These are phyloP conservation scores for Tokudaia tokunoshimensis DNA, from an alignment of 2,797 vertebrate genomes.

Conservation along the genomic window DNA sequence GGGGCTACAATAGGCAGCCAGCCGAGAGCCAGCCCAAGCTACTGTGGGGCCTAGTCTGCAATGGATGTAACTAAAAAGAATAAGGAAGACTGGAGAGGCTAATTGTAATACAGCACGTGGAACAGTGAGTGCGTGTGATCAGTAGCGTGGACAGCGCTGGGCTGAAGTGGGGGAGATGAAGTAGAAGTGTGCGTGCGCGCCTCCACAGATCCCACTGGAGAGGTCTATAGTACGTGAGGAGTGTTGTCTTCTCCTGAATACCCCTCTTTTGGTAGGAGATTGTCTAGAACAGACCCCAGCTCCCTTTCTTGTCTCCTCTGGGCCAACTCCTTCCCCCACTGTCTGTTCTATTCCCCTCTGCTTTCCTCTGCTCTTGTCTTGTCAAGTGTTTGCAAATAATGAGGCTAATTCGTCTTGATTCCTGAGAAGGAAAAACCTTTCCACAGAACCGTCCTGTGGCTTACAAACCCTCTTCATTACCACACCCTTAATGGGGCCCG, in stretches of 20 bases:
- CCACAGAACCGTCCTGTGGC: conserved; percentile 64
- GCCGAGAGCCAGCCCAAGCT: neutral
- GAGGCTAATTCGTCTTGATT: conserved; percentile 74
- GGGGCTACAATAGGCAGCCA: neutral
- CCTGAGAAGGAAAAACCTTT: conserved; percentile 69
- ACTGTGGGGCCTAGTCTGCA: neutral
- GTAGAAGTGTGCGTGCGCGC: neutral
- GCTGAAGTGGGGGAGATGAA: accelerated
- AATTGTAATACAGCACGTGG: neutral
- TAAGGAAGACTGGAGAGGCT: neutral
- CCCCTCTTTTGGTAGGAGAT: neutral
- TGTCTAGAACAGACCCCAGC: conserved; percentile 25
- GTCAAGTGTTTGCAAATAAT: conserved; percentile 79
- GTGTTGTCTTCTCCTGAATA: neutral
- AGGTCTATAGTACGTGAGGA: neutral
- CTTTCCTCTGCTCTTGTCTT: conserved; percentile 68
- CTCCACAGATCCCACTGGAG: neutral
- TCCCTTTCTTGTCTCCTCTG: conserved; percentile 11
- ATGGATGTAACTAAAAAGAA: neutral
- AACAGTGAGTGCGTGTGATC: neutral
- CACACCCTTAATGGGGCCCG: conserved; percentile 50
- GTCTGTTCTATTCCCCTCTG: neutral
- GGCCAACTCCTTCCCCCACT: neutral
- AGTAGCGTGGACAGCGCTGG: neutral
- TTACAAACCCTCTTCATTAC: conserved; percentile 54